Evolutionary conservation across 2,797 vertebrate species (phyloP), one percentile per base, ranked within the genome.

Genomic region (Amphiprion clarkii): DNA sequence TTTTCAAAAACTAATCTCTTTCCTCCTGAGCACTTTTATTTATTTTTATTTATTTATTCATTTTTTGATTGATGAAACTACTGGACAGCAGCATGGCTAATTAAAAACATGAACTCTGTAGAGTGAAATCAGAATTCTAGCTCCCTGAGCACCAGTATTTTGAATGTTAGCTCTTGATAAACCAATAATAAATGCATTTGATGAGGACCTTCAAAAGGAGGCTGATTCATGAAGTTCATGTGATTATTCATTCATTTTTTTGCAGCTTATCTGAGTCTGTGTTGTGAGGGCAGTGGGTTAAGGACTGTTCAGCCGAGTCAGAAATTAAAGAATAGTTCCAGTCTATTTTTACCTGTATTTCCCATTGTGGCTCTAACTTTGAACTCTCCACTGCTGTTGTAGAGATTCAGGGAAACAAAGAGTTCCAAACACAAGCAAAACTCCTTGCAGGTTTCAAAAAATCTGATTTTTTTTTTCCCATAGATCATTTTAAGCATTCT

Each of bases 1-100:
- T 60, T 49, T 54, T 39, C 55, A 46, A 67, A 31, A 31, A 21
- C 23, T 57, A 73, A 65, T 73, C 53, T 57, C 52, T 72, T 39
- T 14, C 44, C 42, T 48, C 52, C 17, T 64, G 23, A 64, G 31
- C 57, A 51, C 21, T 44, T 60, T 42, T 48, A 48, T 48, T 19
- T 48, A n/a, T 33, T 56, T 33, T 31, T 56, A 56, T 56, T 56
- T 17, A 16, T 56, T 55, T 39, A 48, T 71, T 55, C 46, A 55
- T 63, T 53, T 53, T 42, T 29, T 25, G 21, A 23, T 11, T 31
- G 53, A 17, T n/a, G 2, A 56, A 71, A 61, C 7, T 19, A 19
- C n/a, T 12, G 5, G 29, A 62, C 49, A 29, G 25, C 14, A 51
- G 23, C 44, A 11, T 58, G 23, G 6, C 54, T 19, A 55, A 55